A percentile compares a stretch with the other conserved stretches of the same genome.
Conservation (phyloP, 2,113 vertebrate genomes). For the Sturnus vulgaris region DNA sequence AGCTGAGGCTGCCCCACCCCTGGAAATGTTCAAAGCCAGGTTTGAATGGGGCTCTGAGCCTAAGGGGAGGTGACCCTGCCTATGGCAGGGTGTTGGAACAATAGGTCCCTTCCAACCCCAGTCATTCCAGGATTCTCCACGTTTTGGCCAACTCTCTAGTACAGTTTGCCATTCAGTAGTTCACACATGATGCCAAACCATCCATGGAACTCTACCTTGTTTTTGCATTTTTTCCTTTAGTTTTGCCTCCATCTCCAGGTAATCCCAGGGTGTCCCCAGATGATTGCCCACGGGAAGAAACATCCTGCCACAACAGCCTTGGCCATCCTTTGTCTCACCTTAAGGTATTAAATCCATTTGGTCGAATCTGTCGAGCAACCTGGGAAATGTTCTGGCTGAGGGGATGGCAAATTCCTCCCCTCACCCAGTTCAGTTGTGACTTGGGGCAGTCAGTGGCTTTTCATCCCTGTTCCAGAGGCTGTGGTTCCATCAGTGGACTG, state of each 20-base stretch:
- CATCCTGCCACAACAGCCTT: neutral
- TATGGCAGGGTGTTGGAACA: neutral
- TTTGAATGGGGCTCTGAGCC: neutral
- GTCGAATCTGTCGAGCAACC: neutral
- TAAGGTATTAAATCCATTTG: neutral
- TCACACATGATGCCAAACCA: accelerated
- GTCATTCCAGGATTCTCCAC: neutral
- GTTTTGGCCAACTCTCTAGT: neutral
- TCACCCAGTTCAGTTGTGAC: neutral
- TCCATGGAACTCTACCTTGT: neutral
- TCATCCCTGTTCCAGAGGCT: accelerated
- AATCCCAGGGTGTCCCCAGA: neutral
- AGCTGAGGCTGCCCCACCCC: neutral
- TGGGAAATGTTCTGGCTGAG: neutral
- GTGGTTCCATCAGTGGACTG: neutral
- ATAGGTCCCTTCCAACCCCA: neutral
- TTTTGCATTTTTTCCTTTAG: accelerated
- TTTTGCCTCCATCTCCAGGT: neutral
- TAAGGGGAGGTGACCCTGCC: neutral
- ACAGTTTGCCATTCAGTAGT: accelerated
- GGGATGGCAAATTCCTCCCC: neutral
- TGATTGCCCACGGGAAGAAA: neutral
- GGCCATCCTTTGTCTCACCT: neutral
- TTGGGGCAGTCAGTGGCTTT: neutral
- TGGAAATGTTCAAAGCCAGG: neutral